Base-by-base conservation (phyloP, 2,797 vertebrate species). In the Bovichtus variegatus region DNA sequence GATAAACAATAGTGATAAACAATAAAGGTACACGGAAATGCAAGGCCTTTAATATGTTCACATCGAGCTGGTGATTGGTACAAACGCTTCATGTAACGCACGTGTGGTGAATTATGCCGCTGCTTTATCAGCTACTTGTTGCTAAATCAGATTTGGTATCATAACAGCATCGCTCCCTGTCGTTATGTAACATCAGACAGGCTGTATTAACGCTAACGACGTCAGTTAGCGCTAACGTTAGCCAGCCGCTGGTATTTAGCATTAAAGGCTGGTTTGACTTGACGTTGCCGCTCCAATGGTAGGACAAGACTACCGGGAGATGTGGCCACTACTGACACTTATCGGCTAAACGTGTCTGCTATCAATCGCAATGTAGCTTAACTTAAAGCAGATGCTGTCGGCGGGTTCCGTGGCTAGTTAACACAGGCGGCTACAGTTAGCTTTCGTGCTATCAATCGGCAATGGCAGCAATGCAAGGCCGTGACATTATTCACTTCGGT, bases 151-250 rank as follows among this genome's bases (percentile, higher is more conserved):
- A 57, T 49, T 34, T 58, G 64, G 47, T 25, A 65, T 55, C 71
- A 34, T 23, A 59, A 31, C 62, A 46, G 54, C 58, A 31, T 49
- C 55, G 43, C 68, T 65, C 60, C 25, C 74, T 65, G 15, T 43
- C 27, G 82, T 93, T 91, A 93, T 78, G 86, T 84, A 91, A 92
- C 86, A 74, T 51, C 65, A 36, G 43, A 25, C 43, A 23, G 76
- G 36, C 79, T 66, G 75, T 27, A 16, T 74, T 61, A 71, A 82
- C 77, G 19, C 51, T 49, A 57, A 62, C 83, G 64, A 82, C 85
- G 78, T 81, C 81, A 82, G 76, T 46, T 71, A 68, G 6, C 18
- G 76, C 71, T 79, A 87, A 61, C 36, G 38, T 74, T 83, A 85
- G 74, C 71, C 69, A 70, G 29, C 64, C 58, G 70, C 51, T 77